Conservation (phyloP, 1,140 invertebrate species). For the Calosoma granatense region DNA sequence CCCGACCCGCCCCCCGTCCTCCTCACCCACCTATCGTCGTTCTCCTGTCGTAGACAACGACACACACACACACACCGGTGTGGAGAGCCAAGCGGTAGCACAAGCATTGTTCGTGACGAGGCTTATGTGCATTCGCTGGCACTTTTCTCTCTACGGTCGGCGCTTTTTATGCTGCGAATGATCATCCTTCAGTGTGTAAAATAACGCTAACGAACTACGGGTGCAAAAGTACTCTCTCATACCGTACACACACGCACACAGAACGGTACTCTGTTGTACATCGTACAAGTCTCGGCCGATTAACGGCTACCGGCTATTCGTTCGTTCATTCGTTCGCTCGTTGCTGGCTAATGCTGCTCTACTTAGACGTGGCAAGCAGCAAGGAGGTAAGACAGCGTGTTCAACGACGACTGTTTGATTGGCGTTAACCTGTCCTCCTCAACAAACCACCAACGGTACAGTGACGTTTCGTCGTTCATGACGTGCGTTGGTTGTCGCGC, state of each 20-base stretch:
- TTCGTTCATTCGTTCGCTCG: not conserved
- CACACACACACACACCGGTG: too few species aligned
- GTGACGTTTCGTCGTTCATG: slow-evolving; percentile 18
- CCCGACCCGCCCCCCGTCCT: too few species aligned
- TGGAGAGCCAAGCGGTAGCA: too few species aligned
- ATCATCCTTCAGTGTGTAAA: slow-evolving; percentile 24
- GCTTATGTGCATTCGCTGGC: too few species aligned
- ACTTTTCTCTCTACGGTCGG: slow-evolving; percentile 24
- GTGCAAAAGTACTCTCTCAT: too few species aligned
- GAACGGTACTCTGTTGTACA: not conserved
- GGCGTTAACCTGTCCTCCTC: slow-evolving; percentile 15
- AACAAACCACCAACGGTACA: slow-evolving; percentile 4
- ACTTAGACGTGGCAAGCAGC: slow-evolving; percentile 26
- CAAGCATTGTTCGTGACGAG: slow-evolving; percentile 20
- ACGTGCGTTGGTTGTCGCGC: not conserved
- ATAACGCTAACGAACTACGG: slow-evolving; percentile 23
- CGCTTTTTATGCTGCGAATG: slow-evolving; percentile 26
- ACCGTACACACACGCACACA: not conserved
- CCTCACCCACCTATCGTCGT: too few species aligned
- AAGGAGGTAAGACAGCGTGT: too few species aligned
- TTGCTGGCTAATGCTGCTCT: slow-evolving; percentile 23
- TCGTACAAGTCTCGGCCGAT: slow-evolving; percentile 13
- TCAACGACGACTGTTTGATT: not conserved
- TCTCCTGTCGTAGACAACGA: too few species aligned
- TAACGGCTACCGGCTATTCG: slow-evolving; percentile 24